Base-by-base conservation (phyloP, 2,888 invertebrate genomes). In the Seira ritae region DNA sequence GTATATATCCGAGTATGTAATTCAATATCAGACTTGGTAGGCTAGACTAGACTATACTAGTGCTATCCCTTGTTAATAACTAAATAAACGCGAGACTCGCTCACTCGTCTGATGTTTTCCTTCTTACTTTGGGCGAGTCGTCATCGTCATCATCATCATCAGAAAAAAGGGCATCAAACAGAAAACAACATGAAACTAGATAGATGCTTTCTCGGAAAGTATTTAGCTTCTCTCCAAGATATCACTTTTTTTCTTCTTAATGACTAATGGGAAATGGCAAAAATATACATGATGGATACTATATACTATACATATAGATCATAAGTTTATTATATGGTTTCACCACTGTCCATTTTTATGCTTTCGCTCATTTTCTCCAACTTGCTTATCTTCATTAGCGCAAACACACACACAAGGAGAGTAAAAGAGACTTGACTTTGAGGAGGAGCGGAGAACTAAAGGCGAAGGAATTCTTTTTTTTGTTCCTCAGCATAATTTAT, bases 361-460 rank as follows among this genome's bases (percentile, higher is more conserved):
- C 67, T 76, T 62, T 60, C 24, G 31, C 65, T 79, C 71, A 66
- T 79, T 71, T 66, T 55, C 46, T 74, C 65, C 71, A 17, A 71
- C 71, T 79, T 79, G 78, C 71, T 79, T 79, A 79, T 79, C 78
- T 79, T 79, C 78, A 79, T 79, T 79, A 79, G 71, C 70, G 78
- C 71, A 66, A 71, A 77, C 77, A 71, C 20, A 71, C 71, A n/a
- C n/a, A n/a, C n/a, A n/a, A n/a, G n/a, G n/a, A n/a, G 74, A 46
- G 67, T 74, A 74, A 46, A 74, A 74, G n/a, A 46, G 24, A 77
- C 68, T 70, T 70, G 60, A 77, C 15, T 15, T 60, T 19, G 62
- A 60, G 15, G 62, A 60, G 15, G 62, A 60, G 19, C 19, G 62
- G 4, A 42, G 42, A 42, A 42, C 6, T 42, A 42, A 42, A 42